Conservation (phyloP, 2,888 invertebrate species). For the Opisthograptis luteolata region DNA sequence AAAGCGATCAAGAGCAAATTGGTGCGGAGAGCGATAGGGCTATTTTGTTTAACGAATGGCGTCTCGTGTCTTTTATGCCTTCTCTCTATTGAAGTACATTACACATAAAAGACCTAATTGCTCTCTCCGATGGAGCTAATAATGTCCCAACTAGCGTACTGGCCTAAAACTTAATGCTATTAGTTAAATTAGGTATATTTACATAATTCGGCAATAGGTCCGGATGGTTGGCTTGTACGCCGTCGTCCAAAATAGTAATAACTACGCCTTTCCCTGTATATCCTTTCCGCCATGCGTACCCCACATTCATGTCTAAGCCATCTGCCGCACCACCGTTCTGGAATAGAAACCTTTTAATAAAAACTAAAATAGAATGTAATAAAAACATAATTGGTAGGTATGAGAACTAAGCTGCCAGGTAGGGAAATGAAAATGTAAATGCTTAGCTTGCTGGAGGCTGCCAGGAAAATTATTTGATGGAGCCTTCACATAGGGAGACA, state of each 20-base stretch:
- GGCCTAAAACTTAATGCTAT: conserved; percentile 14
- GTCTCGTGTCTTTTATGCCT: conserved; percentile 4
- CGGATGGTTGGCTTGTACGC: conserved; percentile 97
- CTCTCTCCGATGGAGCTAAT: no score
- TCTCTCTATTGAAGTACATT: neutral
- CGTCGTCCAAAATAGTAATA: conserved; percentile 98
- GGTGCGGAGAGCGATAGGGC: conserved; percentile 12
- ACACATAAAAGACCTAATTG: no score
- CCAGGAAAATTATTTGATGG: no score
- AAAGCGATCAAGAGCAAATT: conserved; percentile 25
- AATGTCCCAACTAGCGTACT: neutral
- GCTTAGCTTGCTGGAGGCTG: neutral
- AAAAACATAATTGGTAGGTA: neutral
- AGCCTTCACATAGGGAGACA: no score
- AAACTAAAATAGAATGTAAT: conserved; percentile 6
- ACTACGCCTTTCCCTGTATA: conserved; percentile 98
- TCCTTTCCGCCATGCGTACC: conserved; percentile 97
- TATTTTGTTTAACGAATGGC: conserved; percentile 17
- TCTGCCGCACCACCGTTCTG: conserved; percentile 97
- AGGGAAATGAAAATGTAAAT: neutral
- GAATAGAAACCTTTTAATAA: conserved; percentile 37
- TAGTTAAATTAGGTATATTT: conserved; percentile 68
- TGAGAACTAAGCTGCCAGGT: neutral
- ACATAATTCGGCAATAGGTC: conserved; percentile 96
- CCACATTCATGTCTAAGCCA: conserved; percentile 98